Base-by-base conservation (phyloP, 2,113 vertebrate genomes). In the Anolis sagrei region DNA sequence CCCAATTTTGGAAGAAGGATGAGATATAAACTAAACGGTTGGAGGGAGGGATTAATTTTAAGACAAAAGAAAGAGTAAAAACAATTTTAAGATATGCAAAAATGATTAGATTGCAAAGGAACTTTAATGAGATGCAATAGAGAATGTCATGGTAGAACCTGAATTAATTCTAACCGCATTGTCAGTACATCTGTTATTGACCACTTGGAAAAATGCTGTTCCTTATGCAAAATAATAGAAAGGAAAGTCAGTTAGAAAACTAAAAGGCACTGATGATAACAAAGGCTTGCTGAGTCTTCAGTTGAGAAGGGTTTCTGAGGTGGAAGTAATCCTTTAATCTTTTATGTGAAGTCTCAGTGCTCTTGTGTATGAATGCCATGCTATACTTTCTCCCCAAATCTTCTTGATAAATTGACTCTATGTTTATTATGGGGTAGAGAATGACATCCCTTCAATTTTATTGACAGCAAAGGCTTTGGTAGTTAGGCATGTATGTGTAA, bases 241-340 rank as follows among this genome's bases (percentile, higher is more conserved):
- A 83, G 81, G 77, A 88, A 89, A 79, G 79, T 79, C 4, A 76
- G 32, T 73, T 0, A 3, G 68, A 68, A 82, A 91, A 77, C 73
- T 87, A 92, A 92, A 90, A 16, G 62, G 11, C 75, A 19, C 62
- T 76, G 34, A 54, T 84, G 84, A 89, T 80, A 80, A 79, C 81
- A 72, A 3, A 80, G 72, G 87, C 84, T 91, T 89, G 83, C 72
- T 72, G 76, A 76, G 72, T 82, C 23, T 82, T 89, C 88, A 82
- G n/a, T 89, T 89, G 75, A 92, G 83, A 87, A 87, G 93, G 85
- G 1, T 51, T 94, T 93, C 85, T 36, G 54, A 87, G 82, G 77
- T 10, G 84, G 85, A 91, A 88, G 69, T 84, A 93, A 91, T 94
- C 87, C 83, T 94, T 92, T 93, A 90, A 92, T 92, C 91, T 92